Evolutionary conservation across 2,113 vertebrate species (phyloP).

Genomic region (Oryzias melastigma): DNA sequence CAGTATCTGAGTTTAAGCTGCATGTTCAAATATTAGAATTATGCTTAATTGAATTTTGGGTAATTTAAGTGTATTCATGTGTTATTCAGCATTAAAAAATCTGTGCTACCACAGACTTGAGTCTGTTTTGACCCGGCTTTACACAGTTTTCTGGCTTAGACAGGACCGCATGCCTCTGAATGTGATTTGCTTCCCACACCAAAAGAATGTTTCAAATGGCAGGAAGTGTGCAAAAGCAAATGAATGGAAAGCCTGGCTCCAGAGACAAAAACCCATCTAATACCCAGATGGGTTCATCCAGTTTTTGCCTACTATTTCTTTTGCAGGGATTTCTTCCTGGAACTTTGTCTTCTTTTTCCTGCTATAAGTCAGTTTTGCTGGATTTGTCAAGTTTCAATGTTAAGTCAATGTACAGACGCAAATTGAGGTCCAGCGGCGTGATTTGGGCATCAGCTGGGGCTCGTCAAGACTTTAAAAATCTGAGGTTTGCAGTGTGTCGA

Average conservation of each 20-base stretch:
- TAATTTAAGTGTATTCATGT: conserved; percentile 11
- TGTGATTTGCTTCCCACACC: conserved; percentile 28
- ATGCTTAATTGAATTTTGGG: conserved; percentile 2
- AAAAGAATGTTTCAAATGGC: conserved; percentile 43
- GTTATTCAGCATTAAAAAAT: conserved; percentile 9
- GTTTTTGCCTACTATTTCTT: conserved; percentile 62
- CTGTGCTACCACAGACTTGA: conserved; percentile 34
- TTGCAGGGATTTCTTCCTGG: conserved; percentile 62
- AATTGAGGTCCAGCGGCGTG: no score
- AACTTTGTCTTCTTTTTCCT: conserved; percentile 45
- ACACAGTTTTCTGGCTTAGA: neutral
- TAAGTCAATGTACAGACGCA: no score
- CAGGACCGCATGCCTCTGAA: conserved; percentile 23
- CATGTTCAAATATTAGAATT: conserved; percentile 15
- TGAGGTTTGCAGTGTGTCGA: no score
- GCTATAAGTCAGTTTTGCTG: conserved; percentile 5
- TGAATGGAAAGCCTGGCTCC: conserved; percentile 58
- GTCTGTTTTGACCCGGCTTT: conserved; percentile 2
- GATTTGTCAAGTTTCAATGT: no score
- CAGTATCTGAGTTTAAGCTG: conserved; percentile 5
- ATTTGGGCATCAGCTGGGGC: no score
- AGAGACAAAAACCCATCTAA: conserved; percentile 45
- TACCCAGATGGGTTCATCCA: conserved; percentile 59
- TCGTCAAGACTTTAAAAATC: no score
- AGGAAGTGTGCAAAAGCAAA: conserved; percentile 38